Percentiles rank a stretch among this genome's conserved stretches.
Evolutionary conservation across 1,140 invertebrate genomes (phyloP).

Genomic region (Hypsibius dujardini): DNA sequence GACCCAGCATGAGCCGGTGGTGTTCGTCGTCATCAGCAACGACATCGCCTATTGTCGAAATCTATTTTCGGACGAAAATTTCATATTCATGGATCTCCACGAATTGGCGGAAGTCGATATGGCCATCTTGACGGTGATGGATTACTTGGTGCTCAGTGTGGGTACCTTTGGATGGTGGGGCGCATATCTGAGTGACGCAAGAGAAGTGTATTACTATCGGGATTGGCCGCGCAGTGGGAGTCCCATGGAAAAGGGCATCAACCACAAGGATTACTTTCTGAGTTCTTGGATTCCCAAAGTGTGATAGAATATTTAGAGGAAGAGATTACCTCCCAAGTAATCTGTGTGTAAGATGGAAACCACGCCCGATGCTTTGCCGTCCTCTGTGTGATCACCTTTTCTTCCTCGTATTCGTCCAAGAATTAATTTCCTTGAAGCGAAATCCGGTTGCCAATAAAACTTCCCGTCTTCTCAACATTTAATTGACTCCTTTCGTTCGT

Average conservation of each 20-base stretch:
- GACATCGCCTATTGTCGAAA: background rate
- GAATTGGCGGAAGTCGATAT: background rate
- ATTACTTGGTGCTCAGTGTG: background rate
- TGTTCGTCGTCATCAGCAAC: background rate
- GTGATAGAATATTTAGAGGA: no score
- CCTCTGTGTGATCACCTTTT: no score
- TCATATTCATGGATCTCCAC: conserved; percentile 1
- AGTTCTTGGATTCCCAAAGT: background rate
- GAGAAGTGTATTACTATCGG: background rate
- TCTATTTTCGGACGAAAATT: background rate
- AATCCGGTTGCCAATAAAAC: no score
- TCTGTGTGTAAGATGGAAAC: no score
- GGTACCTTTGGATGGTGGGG: background rate
- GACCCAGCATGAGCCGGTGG: background rate
- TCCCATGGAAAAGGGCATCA: background rate
- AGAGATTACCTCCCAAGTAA: no score
- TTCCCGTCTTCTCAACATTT: no score
- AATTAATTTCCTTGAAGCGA: no score
- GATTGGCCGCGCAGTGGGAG: background rate
- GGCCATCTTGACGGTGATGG: background rate
- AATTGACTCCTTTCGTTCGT: no score
- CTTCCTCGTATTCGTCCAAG: no score
- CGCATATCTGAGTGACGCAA: background rate
- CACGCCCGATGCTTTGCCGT: no score
- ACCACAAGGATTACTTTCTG: background rate